Base-by-base conservation (phyloP, 1,140 invertebrate species). In the Ceratitis capitata region DNA sequence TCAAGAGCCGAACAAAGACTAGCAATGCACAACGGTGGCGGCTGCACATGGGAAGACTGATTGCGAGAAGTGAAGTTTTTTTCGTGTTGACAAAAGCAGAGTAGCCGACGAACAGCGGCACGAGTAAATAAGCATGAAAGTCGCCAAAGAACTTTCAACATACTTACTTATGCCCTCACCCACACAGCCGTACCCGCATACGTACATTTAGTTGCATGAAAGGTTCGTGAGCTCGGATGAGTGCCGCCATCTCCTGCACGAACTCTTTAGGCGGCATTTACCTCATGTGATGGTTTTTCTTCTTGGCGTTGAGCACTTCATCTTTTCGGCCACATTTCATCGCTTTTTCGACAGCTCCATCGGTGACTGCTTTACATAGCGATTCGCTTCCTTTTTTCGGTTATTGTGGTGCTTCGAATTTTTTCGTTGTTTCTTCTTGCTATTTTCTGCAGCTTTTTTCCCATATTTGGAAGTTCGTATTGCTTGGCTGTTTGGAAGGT, bases 81-180 rank as follows among this genome's bases (percentile, higher is more conserved):
- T 78, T n/a, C n/a, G n/a, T 78, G 69, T 78, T 45, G 69, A 7
- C 39, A n/a, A 19, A 23, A 39, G 69, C 39, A 12, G 69, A 45
- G n/a, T 10, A 45, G 19, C 32, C 61, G 29, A 3, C 61, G 16
- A n/a, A 14, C 61, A 42, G 9, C 9, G 14, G 23, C 69, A 78
- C 42, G 39, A 45, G 69, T 45, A 23, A 78, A 78, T 35, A 78
- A 45, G 19, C 69, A 78, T 23, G 29, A n/a, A 78, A 69, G 61
- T 69, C 61, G 61, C 61, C 29, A 78, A 78, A 78, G 39, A 45
- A 42, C 39, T 78, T 78, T 45, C 7, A 35, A 78, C 69, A 78
- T 14, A 26, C 69, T 78, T 78, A 47, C 39, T 78, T 78, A 78
- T 78, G 61, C 29, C 14, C 32, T 32, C 26, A 32, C 58, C 12